Percentiles rank a stretch among this genome's conserved stretches.
Evolutionary conservation across 2,888 invertebrate genomes (phyloP).

Genomic region (Plemyria rubiginata): DNA sequence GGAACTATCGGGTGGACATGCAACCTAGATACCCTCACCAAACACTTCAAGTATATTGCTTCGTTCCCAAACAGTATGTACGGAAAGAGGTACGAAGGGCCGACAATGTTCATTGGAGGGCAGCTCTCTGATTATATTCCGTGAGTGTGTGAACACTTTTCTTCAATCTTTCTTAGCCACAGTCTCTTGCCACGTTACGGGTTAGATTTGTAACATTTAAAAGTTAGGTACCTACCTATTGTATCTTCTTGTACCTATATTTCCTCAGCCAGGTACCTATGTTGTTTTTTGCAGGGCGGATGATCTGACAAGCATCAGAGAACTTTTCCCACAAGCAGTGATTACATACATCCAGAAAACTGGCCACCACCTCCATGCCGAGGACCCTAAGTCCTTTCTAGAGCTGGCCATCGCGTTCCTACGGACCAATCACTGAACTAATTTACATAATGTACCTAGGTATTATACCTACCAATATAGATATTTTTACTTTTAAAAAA

Average conservation of each 20-base stretch:
- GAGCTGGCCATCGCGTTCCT: slow-evolving; percentile 72
- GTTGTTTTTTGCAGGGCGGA: slow-evolving; percentile 61
- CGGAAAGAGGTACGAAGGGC: slow-evolving; percentile 81
- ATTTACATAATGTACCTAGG: too few species aligned
- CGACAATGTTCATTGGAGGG: slow-evolving; percentile 93
- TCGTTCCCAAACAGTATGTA: slow-evolving; percentile 83
- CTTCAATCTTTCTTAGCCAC: too few species aligned
- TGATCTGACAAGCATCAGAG: slow-evolving; percentile 86
- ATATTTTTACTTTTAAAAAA: too few species aligned
- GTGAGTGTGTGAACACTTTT: slow-evolving; percentile 69
- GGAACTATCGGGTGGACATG: slow-evolving; percentile 87
- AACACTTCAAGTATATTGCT: slow-evolving; percentile 86
- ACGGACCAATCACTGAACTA: slow-evolving; percentile 39
- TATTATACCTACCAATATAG: too few species aligned
- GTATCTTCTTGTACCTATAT: too few species aligned
- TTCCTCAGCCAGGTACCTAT: background rate
- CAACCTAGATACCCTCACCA: slow-evolving; percentile 89
- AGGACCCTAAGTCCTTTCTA: slow-evolving; percentile 72
- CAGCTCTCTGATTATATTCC: slow-evolving; percentile 91
- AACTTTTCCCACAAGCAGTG: slow-evolving; percentile 68
- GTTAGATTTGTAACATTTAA: too few species aligned
- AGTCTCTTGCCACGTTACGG: too few species aligned
- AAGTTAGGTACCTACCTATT: too few species aligned
- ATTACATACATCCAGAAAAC: slow-evolving; percentile 62
- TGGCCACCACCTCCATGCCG: slow-evolving; percentile 64